These are phyloP conservation scores for Aspidiotus destructor DNA, from an alignment of 2,888 invertebrate genomes.

Conservation along the genomic window DNA sequence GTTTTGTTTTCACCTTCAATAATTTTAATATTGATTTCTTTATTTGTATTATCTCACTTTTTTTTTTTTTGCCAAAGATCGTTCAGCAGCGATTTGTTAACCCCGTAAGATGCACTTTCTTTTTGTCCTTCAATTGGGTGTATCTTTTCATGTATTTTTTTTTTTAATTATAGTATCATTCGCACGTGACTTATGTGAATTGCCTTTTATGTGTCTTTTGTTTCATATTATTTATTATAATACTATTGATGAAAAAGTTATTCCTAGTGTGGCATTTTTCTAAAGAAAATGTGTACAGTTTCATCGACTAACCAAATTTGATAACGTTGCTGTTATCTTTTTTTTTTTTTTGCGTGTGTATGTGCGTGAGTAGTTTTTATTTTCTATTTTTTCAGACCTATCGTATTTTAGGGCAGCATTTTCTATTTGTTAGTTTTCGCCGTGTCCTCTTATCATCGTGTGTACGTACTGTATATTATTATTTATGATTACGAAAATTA, in stretches of 20 bases:
- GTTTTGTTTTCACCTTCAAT: constrained; percentile 6
- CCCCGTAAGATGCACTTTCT: background rate
- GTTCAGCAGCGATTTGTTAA: background rate
- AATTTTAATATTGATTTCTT: constrained; percentile 12
- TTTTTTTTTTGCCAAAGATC: background rate
- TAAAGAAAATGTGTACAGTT: background rate
- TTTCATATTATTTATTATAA: background rate
- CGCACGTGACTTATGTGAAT: constrained; percentile 5
- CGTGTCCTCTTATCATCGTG: too few species aligned
- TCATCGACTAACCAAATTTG: background rate
- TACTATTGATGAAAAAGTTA: too few species aligned
- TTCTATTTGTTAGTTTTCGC: too few species aligned
- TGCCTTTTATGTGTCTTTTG: background rate
- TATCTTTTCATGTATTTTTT: constrained; percentile 20
- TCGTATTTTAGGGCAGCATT: too few species aligned
- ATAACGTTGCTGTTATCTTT: too few species aligned
- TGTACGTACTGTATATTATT: too few species aligned
- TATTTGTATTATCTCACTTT: constrained; percentile 12
- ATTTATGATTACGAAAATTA: too few species aligned
- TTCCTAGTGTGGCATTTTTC: too few species aligned
- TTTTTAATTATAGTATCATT: constrained; percentile 5
- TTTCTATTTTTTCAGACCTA: too few species aligned
- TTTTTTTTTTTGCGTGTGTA: background rate
- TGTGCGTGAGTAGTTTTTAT: constrained; percentile 2
- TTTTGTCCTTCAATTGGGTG: constrained; percentile 8